Conservation (phyloP, 2,888 invertebrate genomes). For the Capitulum mitella region DNA sequence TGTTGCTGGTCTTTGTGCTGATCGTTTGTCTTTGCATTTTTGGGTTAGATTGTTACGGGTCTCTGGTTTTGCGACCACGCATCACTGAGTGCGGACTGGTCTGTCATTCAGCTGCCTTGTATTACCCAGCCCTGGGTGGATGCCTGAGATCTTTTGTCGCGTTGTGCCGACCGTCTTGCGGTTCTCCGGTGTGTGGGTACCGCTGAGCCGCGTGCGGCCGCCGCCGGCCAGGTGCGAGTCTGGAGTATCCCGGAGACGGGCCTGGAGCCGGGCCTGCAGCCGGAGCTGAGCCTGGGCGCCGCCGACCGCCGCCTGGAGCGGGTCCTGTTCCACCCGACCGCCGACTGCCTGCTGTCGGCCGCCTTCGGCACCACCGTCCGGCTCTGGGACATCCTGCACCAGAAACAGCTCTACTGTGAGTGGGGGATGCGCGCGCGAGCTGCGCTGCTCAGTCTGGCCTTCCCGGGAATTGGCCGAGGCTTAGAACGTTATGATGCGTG, state of each 20-base stretch:
- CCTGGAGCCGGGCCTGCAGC: slow-evolving; percentile 63
- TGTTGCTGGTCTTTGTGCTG: no score
- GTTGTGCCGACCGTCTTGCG: no score
- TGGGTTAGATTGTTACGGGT: neutral
- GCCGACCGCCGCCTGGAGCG: slow-evolving; percentile 80
- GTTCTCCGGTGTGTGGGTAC: no score
- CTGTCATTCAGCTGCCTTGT: no score
- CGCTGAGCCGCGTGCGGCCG: no score
- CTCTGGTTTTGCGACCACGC: no score
- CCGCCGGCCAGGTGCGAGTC: slow-evolving; percentile 78
- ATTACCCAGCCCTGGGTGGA: no score
- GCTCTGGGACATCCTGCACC: slow-evolving; percentile 76
- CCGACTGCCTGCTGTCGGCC: slow-evolving; percentile 79
- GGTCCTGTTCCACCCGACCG: slow-evolving; percentile 83
- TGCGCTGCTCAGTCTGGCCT: no score
- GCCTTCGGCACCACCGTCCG: slow-evolving; percentile 72
- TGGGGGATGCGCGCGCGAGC: neutral
- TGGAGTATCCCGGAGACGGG: slow-evolving; percentile 83
- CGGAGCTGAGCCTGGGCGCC: slow-evolving; percentile 72
- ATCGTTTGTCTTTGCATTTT: neutral
- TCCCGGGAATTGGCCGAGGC: no score
- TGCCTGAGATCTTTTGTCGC: no score
- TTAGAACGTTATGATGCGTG: no score
- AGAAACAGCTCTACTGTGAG: slow-evolving; percentile 54
- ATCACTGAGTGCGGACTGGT: no score